Percentiles rank a stretch among this genome's conserved stretches.
These are phyloP conservation scores for Cryptoblepharus egeriae DNA, from an alignment of 2,797 vertebrate species.

Conservation along the genomic window DNA sequence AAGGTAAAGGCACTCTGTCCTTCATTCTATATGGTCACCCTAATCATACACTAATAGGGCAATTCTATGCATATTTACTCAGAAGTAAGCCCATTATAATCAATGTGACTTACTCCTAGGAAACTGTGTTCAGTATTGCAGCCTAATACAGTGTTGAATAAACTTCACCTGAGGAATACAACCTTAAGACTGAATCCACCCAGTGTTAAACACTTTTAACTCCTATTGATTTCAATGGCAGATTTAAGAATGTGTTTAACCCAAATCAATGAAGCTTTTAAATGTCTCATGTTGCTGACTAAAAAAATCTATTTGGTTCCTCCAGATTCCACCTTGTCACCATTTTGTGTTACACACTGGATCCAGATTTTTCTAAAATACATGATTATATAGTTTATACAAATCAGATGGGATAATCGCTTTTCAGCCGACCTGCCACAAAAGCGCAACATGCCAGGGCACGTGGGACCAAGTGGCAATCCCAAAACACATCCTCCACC, in stretches of 20 bases:
- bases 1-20: too few species aligned
- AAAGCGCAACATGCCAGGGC: neutral
- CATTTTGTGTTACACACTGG: neutral
- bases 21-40: too few species aligned
- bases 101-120: too few species aligned
- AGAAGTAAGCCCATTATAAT: too few species aligned
- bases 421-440: neutral
- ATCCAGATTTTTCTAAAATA: neutral
- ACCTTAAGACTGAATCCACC: neutral
- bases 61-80: too few species aligned
- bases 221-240: neutral
- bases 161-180: neutral
- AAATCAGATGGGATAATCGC: neutral
- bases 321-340: neutral
- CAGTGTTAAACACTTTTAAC: neutral
- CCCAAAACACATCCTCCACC: neutral
- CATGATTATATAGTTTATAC: neutral
- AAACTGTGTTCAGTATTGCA: too few species aligned
- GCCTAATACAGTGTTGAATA: neutral
- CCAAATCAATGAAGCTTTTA: neutral
- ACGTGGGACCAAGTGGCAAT: neutral
- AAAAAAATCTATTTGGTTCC: neutral
- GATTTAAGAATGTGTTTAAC: neutral
- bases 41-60: too few species aligned
- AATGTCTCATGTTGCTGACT: neutral